phyloP scores from a whole-genome alignment of 1,140 invertebrate species.

The Diorhabda sublineata region DNA sequence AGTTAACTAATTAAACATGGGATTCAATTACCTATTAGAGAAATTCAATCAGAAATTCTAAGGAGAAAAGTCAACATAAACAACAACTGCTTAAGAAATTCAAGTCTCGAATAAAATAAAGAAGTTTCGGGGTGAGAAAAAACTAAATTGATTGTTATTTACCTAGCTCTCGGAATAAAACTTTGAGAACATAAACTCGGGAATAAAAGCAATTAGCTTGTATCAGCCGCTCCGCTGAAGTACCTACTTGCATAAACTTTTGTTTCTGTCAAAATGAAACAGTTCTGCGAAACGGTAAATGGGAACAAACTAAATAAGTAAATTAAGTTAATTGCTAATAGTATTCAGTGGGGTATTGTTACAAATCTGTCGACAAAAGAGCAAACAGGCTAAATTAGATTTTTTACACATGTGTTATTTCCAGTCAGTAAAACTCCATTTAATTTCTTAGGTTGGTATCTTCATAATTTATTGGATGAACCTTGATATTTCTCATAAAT shows the following conservation, averaged over 20 bases:
- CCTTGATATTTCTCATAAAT: too few species aligned
- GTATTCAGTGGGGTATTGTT: neutral
- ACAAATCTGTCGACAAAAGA: too few species aligned
- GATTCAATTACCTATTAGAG: too few species aligned
- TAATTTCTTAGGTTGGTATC: too few species aligned
- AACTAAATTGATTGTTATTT: constrained; percentile 3
- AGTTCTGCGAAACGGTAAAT: neutral
- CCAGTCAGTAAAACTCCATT: too few species aligned
- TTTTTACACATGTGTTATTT: too few species aligned
- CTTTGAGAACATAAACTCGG: neutral
- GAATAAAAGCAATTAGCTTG: neutral
- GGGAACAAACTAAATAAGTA: neutral
- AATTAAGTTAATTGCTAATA: neutral
- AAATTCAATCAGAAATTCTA: too few species aligned
- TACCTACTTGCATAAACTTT: constrained; percentile 2
- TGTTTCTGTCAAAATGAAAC: neutral
- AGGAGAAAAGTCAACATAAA: neutral
- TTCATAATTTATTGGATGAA: too few species aligned
- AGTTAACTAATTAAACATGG: too few species aligned
- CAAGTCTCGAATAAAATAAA: neutral
- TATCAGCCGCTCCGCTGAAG: neutral
- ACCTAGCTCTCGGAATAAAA: neutral
- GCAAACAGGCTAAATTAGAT: too few species aligned
- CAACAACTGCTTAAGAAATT: neutral
- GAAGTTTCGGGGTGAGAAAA: neutral